These are phyloP conservation scores for Drosophila neotestacea DNA, from an alignment of 2,888 invertebrate genomes.

Conservation along the genomic window DNA sequence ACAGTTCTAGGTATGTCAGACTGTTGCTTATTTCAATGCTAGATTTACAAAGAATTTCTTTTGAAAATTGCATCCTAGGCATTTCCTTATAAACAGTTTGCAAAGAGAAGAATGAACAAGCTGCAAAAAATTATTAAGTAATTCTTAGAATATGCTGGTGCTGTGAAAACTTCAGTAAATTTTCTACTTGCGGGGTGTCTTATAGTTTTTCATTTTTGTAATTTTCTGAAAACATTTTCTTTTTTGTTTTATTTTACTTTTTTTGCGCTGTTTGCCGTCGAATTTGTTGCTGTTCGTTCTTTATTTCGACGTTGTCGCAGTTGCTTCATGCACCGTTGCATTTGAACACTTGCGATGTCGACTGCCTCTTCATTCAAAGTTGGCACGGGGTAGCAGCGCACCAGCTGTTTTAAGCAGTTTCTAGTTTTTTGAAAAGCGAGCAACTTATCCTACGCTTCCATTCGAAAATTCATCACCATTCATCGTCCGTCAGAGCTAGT, in stretches of 20 bases:
- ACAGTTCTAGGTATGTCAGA: background rate
- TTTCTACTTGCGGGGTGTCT: slow-evolving; percentile 6
- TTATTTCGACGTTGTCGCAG: slow-evolving; percentile 55
- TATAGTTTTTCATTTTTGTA: background rate
- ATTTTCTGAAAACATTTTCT: slow-evolving; percentile 3
- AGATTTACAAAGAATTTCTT: background rate
- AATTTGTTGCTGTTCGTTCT: slow-evolving; percentile 56
- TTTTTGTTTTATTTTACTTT: slow-evolving; percentile 11
- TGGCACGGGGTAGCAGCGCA: slow-evolving; percentile 21
- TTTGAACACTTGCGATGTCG: slow-evolving; percentile 68
- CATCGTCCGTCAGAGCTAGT: too few species aligned
- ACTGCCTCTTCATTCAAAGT: slow-evolving; percentile 50
- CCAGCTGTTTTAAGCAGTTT: background rate
- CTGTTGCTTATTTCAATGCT: background rate
- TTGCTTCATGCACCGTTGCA: slow-evolving; percentile 72
- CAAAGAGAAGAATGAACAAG: background rate
- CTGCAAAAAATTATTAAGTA: too few species aligned
- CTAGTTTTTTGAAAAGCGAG: too few species aligned
- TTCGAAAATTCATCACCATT: too few species aligned
- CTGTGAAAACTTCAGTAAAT: too few species aligned
- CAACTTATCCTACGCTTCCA: too few species aligned
- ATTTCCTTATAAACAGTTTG: too few species aligned
- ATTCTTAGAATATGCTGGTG: too few species aligned
- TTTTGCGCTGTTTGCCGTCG: slow-evolving; percentile 43
- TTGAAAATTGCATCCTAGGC: background rate